Base-by-base conservation (phyloP, 37 sponge, comb jelly and placozoan genomes). In the Tethya wilhelma region DNA sequence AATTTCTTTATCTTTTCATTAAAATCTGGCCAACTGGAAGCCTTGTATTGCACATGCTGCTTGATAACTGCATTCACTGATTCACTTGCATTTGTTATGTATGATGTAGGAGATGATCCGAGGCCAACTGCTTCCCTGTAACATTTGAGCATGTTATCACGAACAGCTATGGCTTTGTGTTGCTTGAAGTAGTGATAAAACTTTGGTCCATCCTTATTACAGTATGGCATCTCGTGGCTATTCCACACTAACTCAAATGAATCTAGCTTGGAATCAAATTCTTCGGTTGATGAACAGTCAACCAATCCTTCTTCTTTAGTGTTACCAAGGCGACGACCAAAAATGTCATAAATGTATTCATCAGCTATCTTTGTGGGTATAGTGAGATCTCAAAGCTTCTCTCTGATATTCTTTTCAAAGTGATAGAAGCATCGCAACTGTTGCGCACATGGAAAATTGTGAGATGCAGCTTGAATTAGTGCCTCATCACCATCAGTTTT, bases 1-100 rank as follows among this genome's bases (percentile, higher is more conserved):
- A 49, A 14, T 9, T 60, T 12, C 63, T 23, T 12, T 12, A 60
- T 6, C 7, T n/a, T 60, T 26, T 60, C 26, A n/a, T 25, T n/a
- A 60, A 60, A 60, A n/a, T n/a, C n/a, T n/a, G n/a, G n/a, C n/a
- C n/a, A n/a, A n/a, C 28, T 12, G 26, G 72, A 37, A 53, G 53
- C 56, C 79, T 77, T 77, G 66, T 56, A 85, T 17, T 77, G 26
- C 26, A 85, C 79, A 32, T 78, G 25, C 59, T 31, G 38, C 64
- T 85, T 85, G 30, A 85, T n/a, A n/a, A 44, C 73, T 53, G 86
- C 44, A 71, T 85, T 85, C n/a, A 85, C 14, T 11, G 79, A 22
- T 44, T 85, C 86, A 43, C 37, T 31, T 34, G 73, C 44, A 59
- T 85, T 78, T 31, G 86, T 85, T 6, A 79, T 85, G 55, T 42